Evolutionary conservation across 2,113 vertebrate species (phyloP), one percentile per base, ranked within the genome.

Genomic region (Platycercus adscitus): DNA sequence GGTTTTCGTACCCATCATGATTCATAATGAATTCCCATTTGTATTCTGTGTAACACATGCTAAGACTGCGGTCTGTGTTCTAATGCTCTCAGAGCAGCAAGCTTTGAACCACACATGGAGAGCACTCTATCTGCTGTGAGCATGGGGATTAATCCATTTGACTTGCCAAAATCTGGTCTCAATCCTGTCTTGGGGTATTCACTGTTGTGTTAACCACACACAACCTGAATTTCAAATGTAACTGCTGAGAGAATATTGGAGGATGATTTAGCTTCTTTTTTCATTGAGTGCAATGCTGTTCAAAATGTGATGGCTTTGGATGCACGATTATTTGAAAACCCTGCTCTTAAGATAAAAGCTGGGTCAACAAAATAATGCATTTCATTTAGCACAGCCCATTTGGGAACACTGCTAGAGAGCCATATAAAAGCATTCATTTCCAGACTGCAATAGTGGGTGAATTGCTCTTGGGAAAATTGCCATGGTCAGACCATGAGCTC

Each of bases 51-150:
- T 17, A 53, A 63, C 37, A 63, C 29, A 69, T 31, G 23, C 44
- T 33, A 37, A 80, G 49, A 49, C 79, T 53, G 66, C 61, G 50
- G 6, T 64, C 25, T 66, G 58, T 5, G 7, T 70, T 70, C 35
- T 50, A 87, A 94, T 96, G 76, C 71, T 53, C 39, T 46, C 11
- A 6, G 56, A 86, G 81, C 64, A 95, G 49, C 17, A 77, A 89
- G n/a, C 43, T 66, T 76, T 73, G 75, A 87, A 85, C 17, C 25
- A 24, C 46, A 52, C 37, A 20, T 15, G 28, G 70, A 92, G 89
- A 70, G 49, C 49, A 39, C 61, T 39, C 61, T 20, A 77, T 63
- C 76, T 76, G 35, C 50, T 55, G 12, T 71, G 87, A 96, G 56
- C 39, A 4, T 21, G 50, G 49, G 21, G 20, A 88, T 88, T 80